Base-by-base conservation (phyloP, 2,888 invertebrate species). In the Pecten maximus region DNA sequence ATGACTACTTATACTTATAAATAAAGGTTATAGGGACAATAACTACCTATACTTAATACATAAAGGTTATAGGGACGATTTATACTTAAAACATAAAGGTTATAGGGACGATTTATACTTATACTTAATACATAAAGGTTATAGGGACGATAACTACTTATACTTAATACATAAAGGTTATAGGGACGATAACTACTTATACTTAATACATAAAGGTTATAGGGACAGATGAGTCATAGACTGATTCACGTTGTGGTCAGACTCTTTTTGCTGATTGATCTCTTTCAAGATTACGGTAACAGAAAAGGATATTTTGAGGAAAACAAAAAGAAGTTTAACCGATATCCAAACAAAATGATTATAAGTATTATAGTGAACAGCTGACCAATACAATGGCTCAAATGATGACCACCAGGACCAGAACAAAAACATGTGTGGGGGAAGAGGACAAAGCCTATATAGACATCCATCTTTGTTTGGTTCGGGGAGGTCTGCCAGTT, bases 341-440 rank as follows among this genome's bases (percentile, higher is more conserved):
- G 35, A 74, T 74, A 74, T 74, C 74, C 28, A 74, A 74, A 74
- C 74, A 74, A 74, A 54, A 74, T 74, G 74, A 28, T 74, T 74
- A 74, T 10, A 74, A 28, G 60, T n/a, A 28, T n/a, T 15, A 35
- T 28, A 35, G 74, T 23, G 60, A 60, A 74, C 74, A 28, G 35
- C 35, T 74, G 74, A 74, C 28, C 74, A n/a, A n/a, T n/a, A 35
- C 74, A 74, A 74, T 35, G 74, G 74, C 74, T 74, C 23, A 74
- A 74, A 35, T 74, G 28, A 74, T 74, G 74, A 74, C 74, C 74
- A 74, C 35, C 74, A 74, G 54, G 54, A 19, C 23, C 54, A 54
- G 48, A 54, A 54, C 54, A 54, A 54, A 54, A 23, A 54, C 23
- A 2, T 35, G 35, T 16, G 74, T 35, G 74, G 28, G 74, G 74